phyloP scores from a whole-genome alignment of 2,113 vertebrate species.

The Mugil cephalus region DNA sequence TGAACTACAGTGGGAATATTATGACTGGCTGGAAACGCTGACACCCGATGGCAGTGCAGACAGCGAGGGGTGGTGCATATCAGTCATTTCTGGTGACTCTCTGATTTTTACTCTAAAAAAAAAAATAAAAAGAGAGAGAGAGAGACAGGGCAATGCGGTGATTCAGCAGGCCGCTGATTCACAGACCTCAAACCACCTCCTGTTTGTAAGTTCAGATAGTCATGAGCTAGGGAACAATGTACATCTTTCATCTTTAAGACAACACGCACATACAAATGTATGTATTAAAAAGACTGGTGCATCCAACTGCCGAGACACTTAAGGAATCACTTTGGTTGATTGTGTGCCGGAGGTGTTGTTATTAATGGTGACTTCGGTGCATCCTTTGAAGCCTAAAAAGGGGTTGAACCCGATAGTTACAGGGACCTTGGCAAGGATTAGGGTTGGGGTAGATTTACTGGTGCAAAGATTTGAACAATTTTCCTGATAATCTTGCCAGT shows the following conservation, averaged over 20 bases:
- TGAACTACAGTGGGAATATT: not conserved
- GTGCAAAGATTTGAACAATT: too few species aligned
- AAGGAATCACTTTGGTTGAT: too few species aligned
- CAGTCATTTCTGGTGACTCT: not conserved
- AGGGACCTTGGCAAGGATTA: too few species aligned
- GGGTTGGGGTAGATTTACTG: too few species aligned
- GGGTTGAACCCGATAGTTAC: too few species aligned
- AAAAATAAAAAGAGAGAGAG: too few species aligned
- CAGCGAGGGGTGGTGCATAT: not conserved
- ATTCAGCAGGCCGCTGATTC: constrained; percentile 65
- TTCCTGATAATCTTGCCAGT: too few species aligned
- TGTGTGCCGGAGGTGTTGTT: too few species aligned
- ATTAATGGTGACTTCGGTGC: too few species aligned
- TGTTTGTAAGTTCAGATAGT: constrained; percentile 54
- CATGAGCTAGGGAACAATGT: constrained; percentile 26
- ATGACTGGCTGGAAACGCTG: constrained; percentile 13
- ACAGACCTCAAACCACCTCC: constrained; percentile 74
- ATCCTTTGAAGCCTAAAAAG: too few species aligned
- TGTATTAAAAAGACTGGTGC: not conserved
- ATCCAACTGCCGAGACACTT: not conserved
- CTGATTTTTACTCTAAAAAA: constrained; percentile 36
- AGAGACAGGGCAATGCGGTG: constrained; percentile 38
- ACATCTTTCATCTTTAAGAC: constrained; percentile 27
- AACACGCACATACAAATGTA: constrained; percentile 23
- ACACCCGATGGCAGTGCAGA: constrained; percentile 14